Evolutionary conservation across 2,888 invertebrate genomes (phyloP), one percentile per base, ranked within the genome.

Genomic region (Petrophora chlorosata): DNA sequence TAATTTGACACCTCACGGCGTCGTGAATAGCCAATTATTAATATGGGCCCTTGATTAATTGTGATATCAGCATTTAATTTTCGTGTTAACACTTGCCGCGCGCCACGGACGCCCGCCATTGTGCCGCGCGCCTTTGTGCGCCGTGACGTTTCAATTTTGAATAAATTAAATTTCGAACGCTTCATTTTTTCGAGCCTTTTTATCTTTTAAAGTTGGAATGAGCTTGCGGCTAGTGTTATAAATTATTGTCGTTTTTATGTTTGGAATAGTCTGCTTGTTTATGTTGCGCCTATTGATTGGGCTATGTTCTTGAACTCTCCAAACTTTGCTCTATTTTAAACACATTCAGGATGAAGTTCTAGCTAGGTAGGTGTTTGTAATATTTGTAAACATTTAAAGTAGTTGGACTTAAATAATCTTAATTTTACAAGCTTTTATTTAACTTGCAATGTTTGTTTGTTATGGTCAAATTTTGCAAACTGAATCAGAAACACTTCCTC

Each of bases 11-110:
- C 88, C 89, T 88, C 85, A 79, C 83, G 75, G 76, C 76, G 77
- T 76, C 78, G 80, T 89, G 89, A 89, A 90, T 89, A 88, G 88
- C 84, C 89, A 90, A 90, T 89, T 88, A 89, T 87, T 87, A 88
- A 88, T 88, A 88, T 88, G 82, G 85, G 74, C 81, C 79, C 85
- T 88, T 89, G 89, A 90, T 90, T 89, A 90, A 90, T 90, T 89
- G 86, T 90, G 88, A 89, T 90, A 90, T 90, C 89, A 90, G 88
- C 89, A 89, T 89, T 90, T 90, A 89, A 90, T 89, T 89, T 90
- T 86, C 89, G 81, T 88, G 89, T 89, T 90, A 90, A 88, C 89
- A 87, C 82, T 50, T 50, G 70, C 67, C 69, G 75, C 77, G 76
- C 73, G 77, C 67, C 66, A 60, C 64, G 65, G 61, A 64, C 68